A percentile compares a stretch with the other conserved stretches of the same genome.
Conservation (phyloP, 2,888 invertebrate genomes). For the Catocala fraxini region DNA sequence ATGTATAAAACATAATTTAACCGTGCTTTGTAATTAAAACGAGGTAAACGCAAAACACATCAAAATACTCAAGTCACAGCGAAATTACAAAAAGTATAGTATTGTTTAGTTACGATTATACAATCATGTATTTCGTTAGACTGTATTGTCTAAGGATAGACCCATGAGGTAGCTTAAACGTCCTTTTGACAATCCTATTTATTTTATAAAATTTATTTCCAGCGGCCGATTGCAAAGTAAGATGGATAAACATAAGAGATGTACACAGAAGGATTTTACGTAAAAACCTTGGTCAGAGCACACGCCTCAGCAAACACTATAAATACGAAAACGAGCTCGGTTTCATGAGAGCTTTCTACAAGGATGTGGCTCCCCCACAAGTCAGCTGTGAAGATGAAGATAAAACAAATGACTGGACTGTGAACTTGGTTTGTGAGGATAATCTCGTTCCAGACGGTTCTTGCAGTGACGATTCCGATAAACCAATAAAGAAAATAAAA, state of each 20-base stretch:
- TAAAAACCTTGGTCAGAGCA: slow-evolving; percentile 53
- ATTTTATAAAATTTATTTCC: slow-evolving; percentile 42
- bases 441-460: slow-evolving; percentile 1
- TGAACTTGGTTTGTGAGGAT: slow-evolving; percentile 15
- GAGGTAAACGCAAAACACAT: too few relatives aligned
- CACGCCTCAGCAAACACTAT: slow-evolving; percentile 61
- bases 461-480: slow-evolving; percentile 60
- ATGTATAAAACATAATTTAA: too few relatives aligned
- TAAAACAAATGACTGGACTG: slow-evolving; percentile 34
- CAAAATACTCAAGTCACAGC: too few relatives aligned
- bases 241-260: slow-evolving; percentile 83
- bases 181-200: neutral
- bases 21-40: too few relatives aligned
- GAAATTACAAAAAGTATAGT: too few relatives aligned
- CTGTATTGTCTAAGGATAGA: too few relatives aligned
- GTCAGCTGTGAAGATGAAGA: slow-evolving; percentile 52
- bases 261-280: slow-evolving; percentile 76
- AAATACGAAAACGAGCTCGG: slow-evolving; percentile 75
- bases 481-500: slow-evolving; percentile 43
- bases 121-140: too few relatives aligned
- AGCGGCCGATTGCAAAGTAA: slow-evolving; percentile 79
- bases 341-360: slow-evolving; percentile 76
- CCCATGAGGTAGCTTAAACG: too few relatives aligned
- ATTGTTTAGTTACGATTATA: too few relatives aligned
- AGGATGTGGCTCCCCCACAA: slow-evolving; percentile 57